These are phyloP conservation scores for Drosophila baimaii DNA, from an alignment of 1,140 invertebrate genomes.

Conservation along the genomic window DNA sequence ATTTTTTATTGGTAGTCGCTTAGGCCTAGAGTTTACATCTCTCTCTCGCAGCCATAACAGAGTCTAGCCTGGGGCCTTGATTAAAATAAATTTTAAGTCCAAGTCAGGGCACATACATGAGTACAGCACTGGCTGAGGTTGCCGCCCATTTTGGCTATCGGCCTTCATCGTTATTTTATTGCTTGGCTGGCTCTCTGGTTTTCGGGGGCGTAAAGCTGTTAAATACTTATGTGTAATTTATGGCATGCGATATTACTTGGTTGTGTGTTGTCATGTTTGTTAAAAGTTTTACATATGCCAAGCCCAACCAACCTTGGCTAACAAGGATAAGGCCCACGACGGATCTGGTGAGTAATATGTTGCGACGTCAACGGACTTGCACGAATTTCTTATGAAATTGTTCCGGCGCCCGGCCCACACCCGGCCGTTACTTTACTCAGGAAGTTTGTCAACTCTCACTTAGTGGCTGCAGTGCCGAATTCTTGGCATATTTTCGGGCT, in stretches of 20 bases:
- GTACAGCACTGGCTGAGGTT: slow-evolving; percentile 5
- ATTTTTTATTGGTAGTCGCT: neutral
- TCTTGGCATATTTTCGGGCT: slow-evolving; percentile 72
- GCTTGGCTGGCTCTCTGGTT: slow-evolving; percentile 35
- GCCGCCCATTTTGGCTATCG: slow-evolving; percentile 23
- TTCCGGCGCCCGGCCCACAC: slow-evolving; percentile 39
- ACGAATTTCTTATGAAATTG: slow-evolving; percentile 66
- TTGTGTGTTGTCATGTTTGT: slow-evolving; percentile 75
- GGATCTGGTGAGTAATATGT: slow-evolving; percentile 39
- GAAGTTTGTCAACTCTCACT: slow-evolving; percentile 38
- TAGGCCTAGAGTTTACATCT: slow-evolving; percentile 1
- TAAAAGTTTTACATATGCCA: slow-evolving; percentile 76
- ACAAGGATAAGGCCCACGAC: slow-evolving; percentile 19
- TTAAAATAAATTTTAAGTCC: slow-evolving; percentile 37
- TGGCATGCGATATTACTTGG: slow-evolving; percentile 79
- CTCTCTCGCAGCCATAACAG: neutral
- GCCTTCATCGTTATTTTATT: slow-evolving; percentile 60
- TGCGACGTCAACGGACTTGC: slow-evolving; percentile 44
- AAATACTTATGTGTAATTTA: slow-evolving; percentile 82
- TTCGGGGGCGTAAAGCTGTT: slow-evolving; percentile 74
- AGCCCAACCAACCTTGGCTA: slow-evolving; percentile 56
- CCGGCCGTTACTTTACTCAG: neutral
- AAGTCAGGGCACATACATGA: slow-evolving; percentile 8
- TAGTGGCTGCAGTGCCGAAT: slow-evolving; percentile 49
- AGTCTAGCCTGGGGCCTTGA: neutral